Evolutionary conservation across 2,113 vertebrate genomes (phyloP), one percentile per base, ranked within the genome.

Genomic region (Colistium nudipinnis): DNA sequence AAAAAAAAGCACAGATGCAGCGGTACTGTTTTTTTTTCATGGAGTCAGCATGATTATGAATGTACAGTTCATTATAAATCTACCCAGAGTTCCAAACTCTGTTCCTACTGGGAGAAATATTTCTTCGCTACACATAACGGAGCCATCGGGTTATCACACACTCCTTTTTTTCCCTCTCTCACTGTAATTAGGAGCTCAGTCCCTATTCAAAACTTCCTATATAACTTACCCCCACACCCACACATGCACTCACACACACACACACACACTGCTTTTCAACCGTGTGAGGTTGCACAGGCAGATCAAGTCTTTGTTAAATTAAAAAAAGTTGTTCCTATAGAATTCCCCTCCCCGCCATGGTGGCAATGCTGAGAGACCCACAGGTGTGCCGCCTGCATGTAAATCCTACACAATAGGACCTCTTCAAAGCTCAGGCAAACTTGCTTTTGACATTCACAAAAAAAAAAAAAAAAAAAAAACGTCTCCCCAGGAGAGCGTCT

Each of bases 1-100:
- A 19, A 41, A 43, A 17, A 47, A 59, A 71, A 57, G 31, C 70
- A 80, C 82, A 87, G 76, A 86, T 81, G 76, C 60, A 69, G 60
- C 51, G 28, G 16, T 55, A 49, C 27, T 16, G 54, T 33, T 52
- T 82, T 85, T 33, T 52, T 82, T 85, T 70, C 41, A 30, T 14
- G 72, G 85, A 89, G 78, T 91, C 86, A 88, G 90, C 88, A 81
- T 72, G 87, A 91, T 78, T 57, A 54, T 63, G 81, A 87, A 79
- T 62, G 76, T 68, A 70, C 61, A 56, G 65, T 83, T 89, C 78
- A 85, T 83, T 82, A 87, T 83, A 73, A 80, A 89, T 84, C 80
- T 63, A 59, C 63, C 53, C 64, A 70, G 28, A 77, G 70, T 74
- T 67, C 51, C 60, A 48, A 74, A 66, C 68, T 25, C 55, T 28